phyloP scores from a whole-genome alignment of 2,113 vertebrate genomes.

The Paramisgurnus dabryanus region DNA sequence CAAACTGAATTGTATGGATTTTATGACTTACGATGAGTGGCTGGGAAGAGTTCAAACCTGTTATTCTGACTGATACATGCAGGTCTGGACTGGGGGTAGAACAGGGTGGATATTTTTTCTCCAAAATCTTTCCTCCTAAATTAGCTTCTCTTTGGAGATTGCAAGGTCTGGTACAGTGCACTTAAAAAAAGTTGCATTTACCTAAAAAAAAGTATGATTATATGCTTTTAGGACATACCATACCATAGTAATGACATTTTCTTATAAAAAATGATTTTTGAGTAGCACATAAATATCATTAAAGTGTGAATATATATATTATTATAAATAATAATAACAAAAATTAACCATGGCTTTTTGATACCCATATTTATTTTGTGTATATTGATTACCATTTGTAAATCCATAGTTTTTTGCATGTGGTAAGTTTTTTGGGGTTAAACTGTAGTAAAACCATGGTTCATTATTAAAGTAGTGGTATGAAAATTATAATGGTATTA shows the following conservation, averaged over 20 bases:
- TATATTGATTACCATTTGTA: too few species aligned
- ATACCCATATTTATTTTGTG: too few species aligned
- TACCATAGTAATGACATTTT: not conserved
- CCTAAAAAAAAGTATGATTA: not conserved
- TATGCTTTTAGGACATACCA: not conserved
- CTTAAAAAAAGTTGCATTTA: not conserved
- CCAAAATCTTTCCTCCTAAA: not conserved
- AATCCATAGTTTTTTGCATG: too few species aligned
- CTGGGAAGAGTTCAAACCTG: slow-evolving; percentile 34
- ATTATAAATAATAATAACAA: too few species aligned
- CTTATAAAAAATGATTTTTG: not conserved
- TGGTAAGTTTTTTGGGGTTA: too few species aligned
- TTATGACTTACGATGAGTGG: slow-evolving; percentile 15
- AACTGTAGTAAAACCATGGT: too few species aligned
- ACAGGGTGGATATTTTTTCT: not conserved
- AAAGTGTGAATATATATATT: too few species aligned
- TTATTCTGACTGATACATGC: not conserved
- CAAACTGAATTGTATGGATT: slow-evolving; percentile 25
- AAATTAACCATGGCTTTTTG: too few species aligned
- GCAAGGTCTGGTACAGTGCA: not conserved
- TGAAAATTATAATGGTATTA: too few species aligned
- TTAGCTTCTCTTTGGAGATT: not conserved
- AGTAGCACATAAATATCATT: not conserved
- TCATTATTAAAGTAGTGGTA: too few species aligned
- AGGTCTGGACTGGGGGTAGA: slow-evolving; percentile 44